These are phyloP conservation scores for Pachycephus smyrnensis DNA, from an alignment of 2,888 invertebrate species.

Conservation along the genomic window DNA sequence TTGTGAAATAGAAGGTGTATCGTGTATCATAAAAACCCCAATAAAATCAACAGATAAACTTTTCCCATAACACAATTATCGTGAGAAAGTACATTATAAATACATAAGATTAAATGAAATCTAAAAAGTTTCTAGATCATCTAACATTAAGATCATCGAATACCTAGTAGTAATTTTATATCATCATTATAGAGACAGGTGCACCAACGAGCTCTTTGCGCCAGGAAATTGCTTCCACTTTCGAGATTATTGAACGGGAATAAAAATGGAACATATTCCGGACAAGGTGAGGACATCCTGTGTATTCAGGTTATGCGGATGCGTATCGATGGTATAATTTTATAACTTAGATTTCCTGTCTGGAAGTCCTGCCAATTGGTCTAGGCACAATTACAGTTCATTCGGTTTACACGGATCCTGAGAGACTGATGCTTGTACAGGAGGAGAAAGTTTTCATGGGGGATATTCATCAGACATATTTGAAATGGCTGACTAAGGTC, in stretches of 20 bases:
- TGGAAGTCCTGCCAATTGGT: background rate
- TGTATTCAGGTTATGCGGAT: background rate
- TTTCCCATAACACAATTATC: background rate
- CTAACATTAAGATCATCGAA: background rate
- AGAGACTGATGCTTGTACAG: background rate
- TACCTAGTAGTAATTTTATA: background rate
- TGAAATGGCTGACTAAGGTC: constrained; percentile 36
- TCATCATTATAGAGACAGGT: background rate
- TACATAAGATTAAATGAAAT: background rate
- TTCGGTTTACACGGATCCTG: background rate
- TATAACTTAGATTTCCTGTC: background rate
- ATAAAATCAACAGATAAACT: background rate
- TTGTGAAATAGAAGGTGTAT: background rate
- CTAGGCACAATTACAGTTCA: background rate
- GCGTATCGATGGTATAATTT: background rate
- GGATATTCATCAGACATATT: constrained; percentile 18
- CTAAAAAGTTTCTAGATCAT: background rate
- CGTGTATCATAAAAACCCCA: background rate
- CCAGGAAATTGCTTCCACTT: background rate
- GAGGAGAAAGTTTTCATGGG: constrained; percentile 34
- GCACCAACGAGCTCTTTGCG: background rate
- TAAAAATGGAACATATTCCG: background rate
- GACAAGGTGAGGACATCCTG: background rate
- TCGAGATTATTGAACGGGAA: background rate
- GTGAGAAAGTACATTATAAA: background rate